Conservation (phyloP, 2,888 invertebrate genomes). For the Busseola fusca region DNA sequence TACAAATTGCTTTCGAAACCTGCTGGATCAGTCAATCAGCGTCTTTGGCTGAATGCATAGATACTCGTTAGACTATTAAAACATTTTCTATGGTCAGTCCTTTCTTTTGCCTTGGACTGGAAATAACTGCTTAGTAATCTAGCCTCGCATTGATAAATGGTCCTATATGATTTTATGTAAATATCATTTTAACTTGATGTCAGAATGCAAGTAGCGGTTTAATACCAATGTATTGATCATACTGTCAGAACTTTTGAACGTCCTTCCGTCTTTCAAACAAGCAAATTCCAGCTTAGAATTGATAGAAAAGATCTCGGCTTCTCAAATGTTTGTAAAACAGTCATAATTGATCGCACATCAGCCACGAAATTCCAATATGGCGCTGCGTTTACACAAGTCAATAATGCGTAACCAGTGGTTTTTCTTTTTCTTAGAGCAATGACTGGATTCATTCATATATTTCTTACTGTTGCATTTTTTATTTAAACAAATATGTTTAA, state of each 20-base stretch:
- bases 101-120: slow-evolving; percentile 29
- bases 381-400: slow-evolving; percentile 30
- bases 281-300: not conserved
- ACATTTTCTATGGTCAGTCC: slow-evolving; percentile 30
- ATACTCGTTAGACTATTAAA: slow-evolving; percentile 31
- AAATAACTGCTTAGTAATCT: slow-evolving; percentile 26
- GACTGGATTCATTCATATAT: slow-evolving; percentile 25
- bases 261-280: not conserved
- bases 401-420: slow-evolving; percentile 44
- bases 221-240: not conserved
- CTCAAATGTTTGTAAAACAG: not conserved
- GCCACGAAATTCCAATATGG: slow-evolving; percentile 18
- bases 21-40: slow-evolving; percentile 52
- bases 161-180: slow-evolving; percentile 4
- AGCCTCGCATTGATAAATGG: slow-evolving; percentile 10
- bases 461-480: slow-evolving; percentile 2
- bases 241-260: not conserved
- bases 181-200: slow-evolving; percentile 18
- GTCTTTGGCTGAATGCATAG: slow-evolving; percentile 24
- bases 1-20: slow-evolving; percentile 59
- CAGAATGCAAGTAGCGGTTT: not conserved
- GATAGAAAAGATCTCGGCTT: not conserved
- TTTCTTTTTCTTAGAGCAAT: slow-evolving; percentile 21
- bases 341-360: not conserved
- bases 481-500: not conserved